phyloP scores from a whole-genome alignment of 1,140 invertebrate genomes.

The Trichoplusia ni region DNA sequence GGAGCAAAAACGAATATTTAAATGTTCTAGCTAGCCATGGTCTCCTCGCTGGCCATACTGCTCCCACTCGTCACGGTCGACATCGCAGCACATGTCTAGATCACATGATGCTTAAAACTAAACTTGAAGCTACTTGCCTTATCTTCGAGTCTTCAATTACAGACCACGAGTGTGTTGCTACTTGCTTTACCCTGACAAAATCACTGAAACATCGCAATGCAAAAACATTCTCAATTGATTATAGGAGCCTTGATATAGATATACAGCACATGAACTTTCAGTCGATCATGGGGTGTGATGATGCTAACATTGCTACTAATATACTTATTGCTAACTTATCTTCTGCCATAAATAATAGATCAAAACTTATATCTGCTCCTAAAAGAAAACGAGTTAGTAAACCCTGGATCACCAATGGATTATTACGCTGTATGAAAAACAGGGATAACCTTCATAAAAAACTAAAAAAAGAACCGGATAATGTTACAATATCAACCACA shows the following conservation, averaged over 20 bases:
- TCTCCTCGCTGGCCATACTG: not conserved
- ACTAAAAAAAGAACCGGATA: not conserved
- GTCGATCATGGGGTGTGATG: not conserved
- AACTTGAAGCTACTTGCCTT: not conserved
- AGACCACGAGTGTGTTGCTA: not conserved
- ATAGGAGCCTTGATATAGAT: not conserved
- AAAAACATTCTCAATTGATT: not conserved
- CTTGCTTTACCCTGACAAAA: not conserved
- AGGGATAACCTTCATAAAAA: slow-evolving; percentile 23
- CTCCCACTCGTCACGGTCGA: no score
- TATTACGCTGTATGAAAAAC: slow-evolving; percentile 7
- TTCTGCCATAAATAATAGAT: not conserved
- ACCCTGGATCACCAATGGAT: not conserved
- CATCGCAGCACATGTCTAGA: not conserved
- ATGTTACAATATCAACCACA: slow-evolving; percentile 2
- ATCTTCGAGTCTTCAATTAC: not conserved
- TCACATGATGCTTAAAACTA: not conserved
- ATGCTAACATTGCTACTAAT: not conserved
- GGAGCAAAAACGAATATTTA: not conserved
- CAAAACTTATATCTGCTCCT: not conserved
- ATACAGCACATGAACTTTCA: not conserved
- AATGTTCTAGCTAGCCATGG: not conserved
- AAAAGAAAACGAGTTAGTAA: not conserved
- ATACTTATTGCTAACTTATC: not conserved
- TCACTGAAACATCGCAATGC: not conserved